Percentiles rank a stretch among this genome's conserved stretches.
Conservation (phyloP, 2,113 vertebrate species). For the Chaetops frenatus region DNA sequence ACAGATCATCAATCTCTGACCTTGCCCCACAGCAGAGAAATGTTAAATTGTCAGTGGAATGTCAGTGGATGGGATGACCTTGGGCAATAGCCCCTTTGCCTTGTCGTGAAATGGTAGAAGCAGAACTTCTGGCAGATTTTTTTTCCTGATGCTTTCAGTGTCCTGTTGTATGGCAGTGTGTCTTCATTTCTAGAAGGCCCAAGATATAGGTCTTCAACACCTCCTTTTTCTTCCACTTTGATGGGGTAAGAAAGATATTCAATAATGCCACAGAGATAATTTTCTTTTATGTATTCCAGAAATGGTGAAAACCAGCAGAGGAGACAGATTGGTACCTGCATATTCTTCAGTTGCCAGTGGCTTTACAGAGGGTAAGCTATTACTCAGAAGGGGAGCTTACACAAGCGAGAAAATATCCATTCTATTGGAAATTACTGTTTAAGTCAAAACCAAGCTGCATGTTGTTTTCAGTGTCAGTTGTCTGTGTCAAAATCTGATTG, state of each 20-base stretch:
- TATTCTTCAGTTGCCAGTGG: not conserved
- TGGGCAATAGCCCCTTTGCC: not conserved
- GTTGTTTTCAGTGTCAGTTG: not conserved
- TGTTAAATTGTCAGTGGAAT: not conserved
- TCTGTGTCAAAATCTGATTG: not conserved
- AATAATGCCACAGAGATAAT: not conserved
- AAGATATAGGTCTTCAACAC: not conserved
- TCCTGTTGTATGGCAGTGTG: not conserved
- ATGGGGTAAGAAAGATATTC: not conserved
- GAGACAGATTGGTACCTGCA: not conserved
- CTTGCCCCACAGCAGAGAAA: not conserved
- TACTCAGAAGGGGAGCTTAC: not conserved
- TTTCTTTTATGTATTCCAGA: not conserved
- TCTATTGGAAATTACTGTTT: not conserved
- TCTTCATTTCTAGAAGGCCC: not conserved
- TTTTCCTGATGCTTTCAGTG: not conserved
- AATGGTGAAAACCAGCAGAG: not conserved
- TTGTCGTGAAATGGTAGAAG: not conserved
- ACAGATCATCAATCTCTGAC: not conserved
- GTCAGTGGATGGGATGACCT: rapidly evolving
- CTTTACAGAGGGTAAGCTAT: not conserved
- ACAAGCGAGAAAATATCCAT: not conserved
- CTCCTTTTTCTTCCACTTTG: not conserved
- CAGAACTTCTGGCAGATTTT: not conserved
- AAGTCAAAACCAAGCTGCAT: not conserved